phyloP scores from a whole-genome alignment of 2,113 vertebrate species.

The Neodontobutis hainanensis region DNA sequence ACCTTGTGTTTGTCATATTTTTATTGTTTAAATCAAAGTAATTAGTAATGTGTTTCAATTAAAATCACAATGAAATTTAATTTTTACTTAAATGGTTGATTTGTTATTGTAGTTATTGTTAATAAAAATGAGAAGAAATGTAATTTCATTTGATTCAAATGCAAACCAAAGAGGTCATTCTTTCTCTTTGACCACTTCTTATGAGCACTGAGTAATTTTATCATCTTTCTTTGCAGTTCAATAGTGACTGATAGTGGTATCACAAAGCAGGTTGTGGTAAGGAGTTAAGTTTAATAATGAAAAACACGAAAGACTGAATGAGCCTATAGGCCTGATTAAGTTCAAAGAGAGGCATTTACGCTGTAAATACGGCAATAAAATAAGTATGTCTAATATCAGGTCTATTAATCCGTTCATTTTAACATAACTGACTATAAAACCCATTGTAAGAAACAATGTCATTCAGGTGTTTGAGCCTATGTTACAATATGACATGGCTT shows the following conservation, averaged over 20 bases:
- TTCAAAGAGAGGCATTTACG: too few relatives aligned
- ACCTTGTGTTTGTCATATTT: conserved; percentile 7
- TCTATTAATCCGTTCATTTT: too few relatives aligned
- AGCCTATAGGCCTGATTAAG: too few relatives aligned
- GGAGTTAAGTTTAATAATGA: too few relatives aligned
- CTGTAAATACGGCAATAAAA: too few relatives aligned
- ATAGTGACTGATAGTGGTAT: conserved; percentile 1
- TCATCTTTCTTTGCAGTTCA: conserved; percentile 24
- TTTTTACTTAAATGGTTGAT: not conserved
- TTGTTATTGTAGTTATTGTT: conserved; percentile 1
- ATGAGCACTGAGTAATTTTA: conserved; percentile 4
- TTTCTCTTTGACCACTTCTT: not conserved
- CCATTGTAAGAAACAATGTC: too few relatives aligned
- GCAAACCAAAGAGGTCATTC: conserved; percentile 12
- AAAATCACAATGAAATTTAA: conserved; percentile 1
- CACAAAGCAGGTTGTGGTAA: too few relatives aligned
- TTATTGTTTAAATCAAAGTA: conserved; percentile 19
- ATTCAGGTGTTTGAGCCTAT: too few relatives aligned
- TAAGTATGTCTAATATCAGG: too few relatives aligned
- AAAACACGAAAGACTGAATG: too few relatives aligned
- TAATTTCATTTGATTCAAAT: not conserved
- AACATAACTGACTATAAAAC: too few relatives aligned
- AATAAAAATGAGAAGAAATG: conserved; percentile 11
- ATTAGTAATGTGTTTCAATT: conserved; percentile 20
- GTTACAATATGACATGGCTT: too few relatives aligned